Evolutionary conservation across 2,888 invertebrate species (phyloP), one percentile per base, ranked within the genome.

Genomic region (Pseudococcus jackbeardsleyi): DNA sequence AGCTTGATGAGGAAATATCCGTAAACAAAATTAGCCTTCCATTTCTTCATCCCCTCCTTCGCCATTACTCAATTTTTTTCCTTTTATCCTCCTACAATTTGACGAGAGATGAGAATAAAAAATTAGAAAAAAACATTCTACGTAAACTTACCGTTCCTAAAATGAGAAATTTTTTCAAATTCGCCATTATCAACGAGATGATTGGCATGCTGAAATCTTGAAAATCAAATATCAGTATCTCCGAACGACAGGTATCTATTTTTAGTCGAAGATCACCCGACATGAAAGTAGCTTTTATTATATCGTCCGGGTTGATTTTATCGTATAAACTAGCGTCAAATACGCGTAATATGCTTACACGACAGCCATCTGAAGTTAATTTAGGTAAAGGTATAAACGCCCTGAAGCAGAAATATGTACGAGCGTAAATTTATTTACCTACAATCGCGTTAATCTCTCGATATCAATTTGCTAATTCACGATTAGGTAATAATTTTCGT

Each of bases 351-450:
- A 90, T 84, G 19, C 90, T 89, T 6, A 90, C 89, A 33, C 90
- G 89, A 89, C 90, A 90, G 1, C 90, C 90, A 33, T 89, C 89
- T 0, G 89, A 77, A 5, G 90, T 90, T 15, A 90, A 85, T 85
- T 89, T 89, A 15, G 90, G 90, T 64, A 90, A 79, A 0, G 90
- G 89, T n/a, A 90, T 89, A 89, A 90, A 90, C 84, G 90, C 86
- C 68, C 90, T 90, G 89, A n/a, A 64, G 64, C 64, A 19, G 22
- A 64, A 64, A 64, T 64, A 59, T 54, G 19, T 33, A 33, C 26
- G 22, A 64, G 64, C 64, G 64, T 64, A 22, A 64, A 64, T 64
- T 64, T 22, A 64, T 64, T 22, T 22, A 64, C n/a, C n/a, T 59
- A 42, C 59, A 59, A 59, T 42, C 42, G 42, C 19, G 59, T 59